Evolutionary conservation across 2,888 invertebrate genomes (phyloP), one percentile per base, ranked within the genome.

Genomic region (Polydrusus tereticollis): DNA sequence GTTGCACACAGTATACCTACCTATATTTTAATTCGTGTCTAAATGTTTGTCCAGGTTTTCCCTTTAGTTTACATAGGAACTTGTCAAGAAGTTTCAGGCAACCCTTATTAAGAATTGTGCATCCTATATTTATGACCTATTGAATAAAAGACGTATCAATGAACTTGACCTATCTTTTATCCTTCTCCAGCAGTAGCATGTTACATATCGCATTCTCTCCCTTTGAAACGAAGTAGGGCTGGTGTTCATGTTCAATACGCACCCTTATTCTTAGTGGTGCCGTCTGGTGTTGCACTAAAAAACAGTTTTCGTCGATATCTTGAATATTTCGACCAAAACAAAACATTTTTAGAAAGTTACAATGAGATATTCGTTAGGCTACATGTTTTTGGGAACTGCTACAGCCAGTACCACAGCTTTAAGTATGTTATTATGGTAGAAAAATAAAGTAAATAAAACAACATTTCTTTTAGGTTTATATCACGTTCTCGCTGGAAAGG

Each of bases 401-500:
- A 10, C 65, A 14, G 75, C 82, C 29, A 81, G 82, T 29, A 16
- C 58, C 18, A 41, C 29, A 5, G 50, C 50, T 23, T 20, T 70
- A 50, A 65, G 70, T 70, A 65, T 65, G 70, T 70, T 1, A 21
- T 20, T 20, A 8, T 20, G 1, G 1, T 20, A 10, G 20, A 45
- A 45, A 18, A 21, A 55, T 14, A 12, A 38, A 7, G n/a, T 1
- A 1, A 20, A 20, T 20, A 50, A 20, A 10, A 0, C 1, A 18
- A 55, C 20, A 21, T 18, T n/a, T 36, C 18, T 18, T 71, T 71
- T 62, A 87, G 88, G 89, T 79, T 83, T 90, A 78, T 91, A 89
- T 87, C 91, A 93, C 87, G 85, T 94, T 74, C 88, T 97, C 77
- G 93, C 93, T 82, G 96, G 94, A 78, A 94, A 93, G 88, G 97